Evolutionary conservation across 2,797 vertebrate genomes (phyloP).

Genomic region (Coregonus suidteri): DNA sequence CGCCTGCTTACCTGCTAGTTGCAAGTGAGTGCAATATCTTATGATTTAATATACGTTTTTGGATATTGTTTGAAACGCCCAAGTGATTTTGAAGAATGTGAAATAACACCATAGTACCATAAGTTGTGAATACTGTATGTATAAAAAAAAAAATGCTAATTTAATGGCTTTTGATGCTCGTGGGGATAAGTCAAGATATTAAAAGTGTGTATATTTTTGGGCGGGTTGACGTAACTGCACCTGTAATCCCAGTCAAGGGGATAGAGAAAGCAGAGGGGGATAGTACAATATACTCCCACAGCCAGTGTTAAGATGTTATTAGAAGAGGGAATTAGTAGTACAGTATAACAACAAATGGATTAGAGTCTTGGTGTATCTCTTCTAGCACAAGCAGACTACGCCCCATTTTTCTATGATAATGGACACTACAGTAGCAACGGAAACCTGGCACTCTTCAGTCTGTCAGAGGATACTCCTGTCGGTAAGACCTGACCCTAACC

Average conservation of each 20-base stretch:
- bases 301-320: neutral
- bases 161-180: neutral
- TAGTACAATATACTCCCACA: neutral
- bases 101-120: neutral
- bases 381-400: conserved; percentile 87
- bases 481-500: conserved; percentile 77
- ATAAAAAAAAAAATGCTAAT: neutral
- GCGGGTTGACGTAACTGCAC: conserved; percentile 55
- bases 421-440: conserved; percentile 87
- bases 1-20: conserved; percentile 47
- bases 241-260: conserved; percentile 63
- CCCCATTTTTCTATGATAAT: conserved; percentile 94
- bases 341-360: conserved; percentile 1
- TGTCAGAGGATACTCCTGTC: conserved; percentile 89
- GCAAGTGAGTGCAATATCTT: conserved; percentile 68
- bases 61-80: neutral
- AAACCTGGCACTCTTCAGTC: conserved; percentile 94
- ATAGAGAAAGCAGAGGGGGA: conserved; percentile 30
- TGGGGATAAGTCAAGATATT: conserved; percentile 46
- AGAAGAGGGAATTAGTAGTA: neutral
- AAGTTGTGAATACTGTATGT: neutral
- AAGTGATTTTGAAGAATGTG: neutral
- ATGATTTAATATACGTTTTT: neutral
- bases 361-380: conserved; percentile 25
- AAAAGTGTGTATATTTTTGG: conserved; percentile 31